Percentiles rank a stretch among this genome's conserved stretches.
Evolutionary conservation across 2,797 vertebrate species (phyloP).

Genomic region (Syndactyla subalaris): DNA sequence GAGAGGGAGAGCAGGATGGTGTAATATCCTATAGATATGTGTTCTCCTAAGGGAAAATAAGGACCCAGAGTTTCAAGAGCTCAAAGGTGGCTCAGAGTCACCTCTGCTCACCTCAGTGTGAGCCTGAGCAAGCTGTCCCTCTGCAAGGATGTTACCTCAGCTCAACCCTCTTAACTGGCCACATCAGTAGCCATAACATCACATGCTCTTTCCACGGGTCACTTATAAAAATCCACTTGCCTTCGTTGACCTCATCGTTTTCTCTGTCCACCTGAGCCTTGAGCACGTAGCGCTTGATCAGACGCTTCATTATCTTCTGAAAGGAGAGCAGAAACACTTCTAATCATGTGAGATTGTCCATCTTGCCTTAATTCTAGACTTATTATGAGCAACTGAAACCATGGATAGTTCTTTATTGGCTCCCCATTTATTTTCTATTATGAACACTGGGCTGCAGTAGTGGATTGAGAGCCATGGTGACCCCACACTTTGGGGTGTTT

Average conservation of each 20-base stretch:
- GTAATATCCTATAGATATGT: background rate
- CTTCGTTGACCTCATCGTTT: slow-evolving; percentile 98
- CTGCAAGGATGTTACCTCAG: background rate
- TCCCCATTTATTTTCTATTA: background rate
- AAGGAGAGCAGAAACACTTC: slow-evolving; percentile 31
- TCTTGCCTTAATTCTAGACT: background rate
- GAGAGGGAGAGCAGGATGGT: background rate
- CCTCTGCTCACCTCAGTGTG: background rate
- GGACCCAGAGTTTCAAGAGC: background rate
- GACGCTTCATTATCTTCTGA: slow-evolving; percentile 97
- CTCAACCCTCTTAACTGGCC: background rate
- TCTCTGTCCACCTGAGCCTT: slow-evolving; percentile 97
- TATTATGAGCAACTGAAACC: background rate
- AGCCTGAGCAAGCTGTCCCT: background rate
- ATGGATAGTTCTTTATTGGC: background rate
- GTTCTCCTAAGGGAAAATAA: background rate
- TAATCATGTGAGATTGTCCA: background rate
- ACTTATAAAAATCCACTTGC: slow-evolving; percentile 71
- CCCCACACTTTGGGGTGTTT: background rate
- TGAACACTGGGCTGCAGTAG: background rate
- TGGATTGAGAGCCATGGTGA: background rate
- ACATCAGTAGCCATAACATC: background rate
- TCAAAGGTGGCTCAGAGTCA: background rate
- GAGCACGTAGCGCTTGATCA: slow-evolving; percentile 95
- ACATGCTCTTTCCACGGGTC: background rate